These are phyloP conservation scores for Spheniscus humboldti DNA, from an alignment of 2,797 vertebrate genomes.

Conservation along the genomic window DNA sequence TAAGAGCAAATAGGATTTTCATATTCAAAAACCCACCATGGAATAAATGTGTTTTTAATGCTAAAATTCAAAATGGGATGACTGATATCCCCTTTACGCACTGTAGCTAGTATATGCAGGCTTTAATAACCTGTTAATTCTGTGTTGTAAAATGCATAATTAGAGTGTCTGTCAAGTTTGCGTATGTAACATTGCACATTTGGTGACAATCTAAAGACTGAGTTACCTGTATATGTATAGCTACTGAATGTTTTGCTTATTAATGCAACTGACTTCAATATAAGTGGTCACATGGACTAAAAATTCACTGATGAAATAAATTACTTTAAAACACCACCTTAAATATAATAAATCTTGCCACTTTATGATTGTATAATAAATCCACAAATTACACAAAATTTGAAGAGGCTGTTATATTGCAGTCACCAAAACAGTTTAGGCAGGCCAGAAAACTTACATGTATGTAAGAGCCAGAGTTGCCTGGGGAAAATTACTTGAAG, in stretches of 20 bases:
- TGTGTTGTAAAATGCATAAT: background rate
- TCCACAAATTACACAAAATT: background rate
- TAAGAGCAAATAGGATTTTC: background rate
- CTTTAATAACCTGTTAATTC: background rate
- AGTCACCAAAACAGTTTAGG: background rate
- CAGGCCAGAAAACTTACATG: background rate
- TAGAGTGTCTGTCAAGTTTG: background rate
- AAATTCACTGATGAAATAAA: background rate
- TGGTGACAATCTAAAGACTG: background rate
- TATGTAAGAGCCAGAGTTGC: background rate
- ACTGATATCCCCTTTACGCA: accelerated
- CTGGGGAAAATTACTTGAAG: background rate
- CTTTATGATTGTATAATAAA: background rate
- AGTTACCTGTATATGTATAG: background rate
- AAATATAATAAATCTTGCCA: background rate
- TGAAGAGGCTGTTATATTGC: background rate
- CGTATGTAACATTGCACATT: background rate
- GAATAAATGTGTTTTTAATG: background rate
- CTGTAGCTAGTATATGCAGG: background rate
- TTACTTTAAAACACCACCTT: background rate
- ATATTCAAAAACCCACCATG: background rate
- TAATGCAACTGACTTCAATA: background rate
- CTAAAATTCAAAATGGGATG: background rate
- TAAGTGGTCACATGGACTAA: background rate
- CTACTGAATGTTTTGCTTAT: background rate